These are phyloP conservation scores for Gavialis gangeticus DNA, from an alignment of 2,113 vertebrate genomes.

Conservation along the genomic window DNA sequence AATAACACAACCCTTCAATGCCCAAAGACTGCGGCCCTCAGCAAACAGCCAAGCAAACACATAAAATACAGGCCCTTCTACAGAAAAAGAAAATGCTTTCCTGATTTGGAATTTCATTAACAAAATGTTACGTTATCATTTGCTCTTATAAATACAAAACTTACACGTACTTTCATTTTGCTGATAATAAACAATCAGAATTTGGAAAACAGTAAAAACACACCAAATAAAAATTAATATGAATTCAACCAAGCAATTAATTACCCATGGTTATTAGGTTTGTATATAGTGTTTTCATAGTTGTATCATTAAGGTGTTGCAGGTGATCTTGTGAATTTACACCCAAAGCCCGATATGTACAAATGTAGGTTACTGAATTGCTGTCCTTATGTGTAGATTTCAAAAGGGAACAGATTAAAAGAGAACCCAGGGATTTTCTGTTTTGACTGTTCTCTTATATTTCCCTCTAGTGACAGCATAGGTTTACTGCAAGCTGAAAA, in stretches of 20 bases:
- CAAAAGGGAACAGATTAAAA: not conserved
- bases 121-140: not conserved
- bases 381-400: rapidly evolving
- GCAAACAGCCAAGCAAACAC: constrained; percentile 94
- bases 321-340: not conserved
- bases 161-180: not conserved
- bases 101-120: not conserved
- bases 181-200: not conserved
- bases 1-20: constrained; percentile 96
- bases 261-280: not conserved
- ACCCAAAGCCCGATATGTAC: not conserved
- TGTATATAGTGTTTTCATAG: not conserved
- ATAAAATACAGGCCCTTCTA: constrained; percentile 79
- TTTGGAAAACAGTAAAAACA: not conserved
- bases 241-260: not conserved
- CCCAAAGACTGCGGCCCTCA: constrained; percentile 95
- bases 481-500: constrained; percentile 56
- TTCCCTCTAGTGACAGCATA: constrained; percentile 58
- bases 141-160: not conserved
- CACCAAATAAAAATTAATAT: rapidly evolving
- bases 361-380: not conserved
- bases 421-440: rapidly evolving
- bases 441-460: constrained; percentile 26
- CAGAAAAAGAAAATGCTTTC: constrained; percentile 82
- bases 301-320: not conserved